Evolutionary conservation across 1,140 invertebrate species (phyloP), one percentile per base, ranked within the genome.

Genomic region (Ceratosolen fusciceps): DNA sequence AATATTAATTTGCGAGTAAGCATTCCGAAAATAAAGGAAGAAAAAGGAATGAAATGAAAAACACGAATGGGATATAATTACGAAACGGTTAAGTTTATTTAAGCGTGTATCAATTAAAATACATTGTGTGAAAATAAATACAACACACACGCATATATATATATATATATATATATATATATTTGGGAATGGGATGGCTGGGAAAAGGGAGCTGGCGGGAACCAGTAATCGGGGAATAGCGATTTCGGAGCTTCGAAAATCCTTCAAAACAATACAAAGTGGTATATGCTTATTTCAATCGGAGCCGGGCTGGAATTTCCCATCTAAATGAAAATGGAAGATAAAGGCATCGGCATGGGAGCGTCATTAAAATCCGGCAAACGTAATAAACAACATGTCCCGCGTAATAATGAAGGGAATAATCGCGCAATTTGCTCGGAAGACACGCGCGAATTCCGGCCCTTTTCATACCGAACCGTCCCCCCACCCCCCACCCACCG

Each of bases 261-360:
- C 31, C 31, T 65, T 65, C 16, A 65, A 65, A 65, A 62, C 34
- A 62, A 65, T 34, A 37, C 31, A 5, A 65, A n/a, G 60, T 65
- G 60, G 19, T 65, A 16, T 37, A n/a, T 65, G 60, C 26, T 65
- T 65, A 65, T 65, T 62, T 37, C 16, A n/a, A 37, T 65, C 12
- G 19, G 31, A 65, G 14, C 3, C 19, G n/a, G n/a, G 16, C 34
- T n/a, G 26, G 60, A 65, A 65, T 65, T 65, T 65, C 26, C 2
- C 58, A 19, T 62, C 19, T 2, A 60, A 60, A 60, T 16, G 29
- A 60, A 31, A 60, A 60, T 29, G 12, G 26, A 65, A 65, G 34
- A 65, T 65, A 37, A 37, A 65, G 60, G 26, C 12, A 37, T n/a
- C 0, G 19, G 1, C 9, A 65, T 21, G 31, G 34, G 2, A 37